A percentile compares a stretch with the other conserved stretches of the same genome.
phyloP scores from a whole-genome alignment of 2,888 invertebrate genomes.

The Seira ritae region DNA sequence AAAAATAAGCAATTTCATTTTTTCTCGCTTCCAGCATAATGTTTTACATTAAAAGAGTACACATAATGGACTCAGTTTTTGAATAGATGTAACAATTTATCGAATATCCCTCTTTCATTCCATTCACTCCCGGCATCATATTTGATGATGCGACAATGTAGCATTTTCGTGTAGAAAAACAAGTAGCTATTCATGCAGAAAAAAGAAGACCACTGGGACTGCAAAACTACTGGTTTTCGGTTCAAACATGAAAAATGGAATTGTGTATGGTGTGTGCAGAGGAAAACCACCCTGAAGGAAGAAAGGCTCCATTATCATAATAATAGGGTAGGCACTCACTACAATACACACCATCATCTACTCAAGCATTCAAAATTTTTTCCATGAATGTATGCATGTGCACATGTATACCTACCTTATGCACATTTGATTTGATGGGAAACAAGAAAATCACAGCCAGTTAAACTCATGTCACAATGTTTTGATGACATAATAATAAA shows the following conservation, averaged over 20 bases:
- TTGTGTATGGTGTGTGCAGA: too few species aligned
- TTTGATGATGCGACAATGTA: neutral
- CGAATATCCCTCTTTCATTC: neutral
- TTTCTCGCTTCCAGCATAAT: too few species aligned
- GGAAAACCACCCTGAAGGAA: constrained; percentile 60
- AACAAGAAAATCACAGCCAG: constrained; percentile 52
- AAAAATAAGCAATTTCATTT: too few species aligned
- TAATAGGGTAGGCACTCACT: constrained; percentile 6
- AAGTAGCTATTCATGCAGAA: constrained; percentile 46
- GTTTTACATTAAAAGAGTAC: too few species aligned
- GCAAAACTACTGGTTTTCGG: neutral
- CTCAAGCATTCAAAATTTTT: too few species aligned
- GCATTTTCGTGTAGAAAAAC: constrained; percentile 38
- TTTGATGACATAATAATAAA: constrained; percentile 32
- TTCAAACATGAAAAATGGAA: too few species aligned
- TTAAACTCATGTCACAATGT: constrained; percentile 57
- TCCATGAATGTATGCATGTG: too few species aligned
- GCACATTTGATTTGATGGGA: neutral
- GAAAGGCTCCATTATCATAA: constrained; percentile 39
- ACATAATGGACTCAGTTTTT: too few species aligned
- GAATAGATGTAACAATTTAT: too few species aligned
- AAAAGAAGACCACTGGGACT: constrained; percentile 53
- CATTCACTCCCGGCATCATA: too few species aligned
- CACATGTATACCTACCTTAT: too few species aligned
- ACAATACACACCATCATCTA: neutral